phyloP scores from a whole-genome alignment of 2,113 vertebrate species.

The Scortum barcoo region DNA sequence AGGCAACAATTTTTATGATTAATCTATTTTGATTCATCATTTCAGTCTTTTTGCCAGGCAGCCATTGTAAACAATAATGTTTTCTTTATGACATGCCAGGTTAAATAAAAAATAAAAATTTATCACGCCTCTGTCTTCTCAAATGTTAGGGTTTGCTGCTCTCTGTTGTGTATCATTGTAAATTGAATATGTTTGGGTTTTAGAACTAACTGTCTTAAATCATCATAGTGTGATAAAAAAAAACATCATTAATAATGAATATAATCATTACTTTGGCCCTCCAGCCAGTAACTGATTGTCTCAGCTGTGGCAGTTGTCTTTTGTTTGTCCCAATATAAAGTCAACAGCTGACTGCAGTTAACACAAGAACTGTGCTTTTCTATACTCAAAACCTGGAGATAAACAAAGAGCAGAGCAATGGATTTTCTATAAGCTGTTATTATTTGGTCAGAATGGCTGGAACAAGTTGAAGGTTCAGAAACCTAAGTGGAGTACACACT shows the following conservation, averaged over 20 bases:
- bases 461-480: conserved; percentile 9
- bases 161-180: neutral
- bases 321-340: neutral
- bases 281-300: neutral
- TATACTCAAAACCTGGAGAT: neutral
- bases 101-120: too few relatives aligned
- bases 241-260: neutral
- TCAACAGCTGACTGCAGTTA: neutral
- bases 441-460: neutral
- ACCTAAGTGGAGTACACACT: neutral
- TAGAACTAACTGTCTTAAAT: neutral
- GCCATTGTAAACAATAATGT: too few relatives aligned
- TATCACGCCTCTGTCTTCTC: neutral
- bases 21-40: neutral
- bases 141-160: neutral
- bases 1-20: too few relatives aligned
- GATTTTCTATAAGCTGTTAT: neutral
- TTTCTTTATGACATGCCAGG: too few relatives aligned
- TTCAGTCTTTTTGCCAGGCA: too few relatives aligned
- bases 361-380: neutral
- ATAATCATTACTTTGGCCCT: neutral
- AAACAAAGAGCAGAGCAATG: neutral
- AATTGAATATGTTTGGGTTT: neutral
- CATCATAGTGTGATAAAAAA: too few relatives aligned
- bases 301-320: neutral